Percentiles rank a stretch among this genome's conserved stretches.
phyloP scores from a whole-genome alignment of 92 coral and sea anemone species.

The Metridium senile region DNA sequence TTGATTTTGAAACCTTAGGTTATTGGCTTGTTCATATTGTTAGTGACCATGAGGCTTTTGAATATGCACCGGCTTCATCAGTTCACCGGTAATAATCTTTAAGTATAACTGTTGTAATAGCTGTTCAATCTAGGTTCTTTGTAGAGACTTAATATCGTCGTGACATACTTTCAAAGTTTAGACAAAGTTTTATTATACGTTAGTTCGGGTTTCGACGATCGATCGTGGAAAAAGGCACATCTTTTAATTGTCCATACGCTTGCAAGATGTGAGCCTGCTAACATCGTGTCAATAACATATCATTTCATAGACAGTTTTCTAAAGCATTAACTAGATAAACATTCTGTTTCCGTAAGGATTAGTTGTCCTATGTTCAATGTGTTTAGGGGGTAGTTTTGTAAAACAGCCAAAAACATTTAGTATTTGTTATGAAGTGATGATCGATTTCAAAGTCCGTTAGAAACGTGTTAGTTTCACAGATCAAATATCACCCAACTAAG shows the following conservation, averaged over 20 bases:
- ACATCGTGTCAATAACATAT: not conserved
- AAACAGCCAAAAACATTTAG: conserved; percentile 9
- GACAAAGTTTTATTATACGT: too few relatives aligned
- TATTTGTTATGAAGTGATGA: conserved; percentile 1
- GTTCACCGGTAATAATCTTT: too few relatives aligned
- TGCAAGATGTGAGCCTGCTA: conserved; percentile 21
- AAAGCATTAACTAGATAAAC: conserved; percentile 23
- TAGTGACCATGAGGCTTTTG: too few relatives aligned
- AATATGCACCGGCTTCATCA: too few relatives aligned
- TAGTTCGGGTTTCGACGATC: too few relatives aligned
- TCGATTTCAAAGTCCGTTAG: not conserved
- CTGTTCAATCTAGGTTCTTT: too few relatives aligned
- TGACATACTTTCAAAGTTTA: too few relatives aligned
- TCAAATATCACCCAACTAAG: too few relatives aligned
- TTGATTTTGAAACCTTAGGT: too few relatives aligned
- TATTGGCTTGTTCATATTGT: too few relatives aligned
- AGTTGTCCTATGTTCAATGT: not conserved
- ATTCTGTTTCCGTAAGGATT: conserved; percentile 37
- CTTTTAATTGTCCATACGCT: conserved; percentile 19
- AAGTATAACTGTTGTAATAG: too few relatives aligned
- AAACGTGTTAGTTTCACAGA: not conserved
- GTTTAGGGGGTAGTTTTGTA: conserved; percentile 3
- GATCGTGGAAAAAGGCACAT: not conserved
- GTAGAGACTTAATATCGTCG: too few relatives aligned
- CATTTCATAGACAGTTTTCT: conserved; percentile 5